phyloP scores from a whole-genome alignment of 2,113 vertebrate genomes.

The Genyomyrus donnyi region DNA sequence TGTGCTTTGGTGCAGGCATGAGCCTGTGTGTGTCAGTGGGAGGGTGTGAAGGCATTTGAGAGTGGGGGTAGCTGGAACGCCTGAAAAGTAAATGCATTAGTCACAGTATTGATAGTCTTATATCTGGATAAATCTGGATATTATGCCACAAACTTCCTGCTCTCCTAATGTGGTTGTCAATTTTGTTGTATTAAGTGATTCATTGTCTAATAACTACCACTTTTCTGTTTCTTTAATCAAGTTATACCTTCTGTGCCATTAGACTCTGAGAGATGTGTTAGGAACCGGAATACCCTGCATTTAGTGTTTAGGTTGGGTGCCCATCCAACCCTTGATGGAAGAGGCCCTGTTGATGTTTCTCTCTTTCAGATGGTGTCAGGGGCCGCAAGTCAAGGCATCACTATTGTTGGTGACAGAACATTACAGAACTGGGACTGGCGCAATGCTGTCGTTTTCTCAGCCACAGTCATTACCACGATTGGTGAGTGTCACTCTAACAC shows the following conservation, averaged over 20 bases:
- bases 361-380: constrained; percentile 68
- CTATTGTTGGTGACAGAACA: constrained; percentile 75
- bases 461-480: constrained; percentile 93
- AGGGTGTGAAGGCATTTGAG: neutral
- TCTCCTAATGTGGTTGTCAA: neutral
- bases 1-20: neutral
- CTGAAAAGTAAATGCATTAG: neutral
- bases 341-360: neutral
- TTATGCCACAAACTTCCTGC: neutral
- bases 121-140: neutral
- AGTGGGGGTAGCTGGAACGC: neutral
- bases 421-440: constrained; percentile 89
- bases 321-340: neutral
- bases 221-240: neutral
- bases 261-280: neutral
- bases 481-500: constrained; percentile 56
- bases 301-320: neutral
- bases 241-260: neutral
- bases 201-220: neutral
- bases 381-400: constrained; percentile 80
- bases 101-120: neutral
- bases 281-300: neutral
- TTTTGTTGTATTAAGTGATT: neutral
- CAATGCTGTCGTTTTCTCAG: constrained; percentile 88
- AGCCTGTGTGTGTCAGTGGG: neutral